phyloP scores from a whole-genome alignment of 2,113 vertebrate species.

The Labeo catla region DNA sequence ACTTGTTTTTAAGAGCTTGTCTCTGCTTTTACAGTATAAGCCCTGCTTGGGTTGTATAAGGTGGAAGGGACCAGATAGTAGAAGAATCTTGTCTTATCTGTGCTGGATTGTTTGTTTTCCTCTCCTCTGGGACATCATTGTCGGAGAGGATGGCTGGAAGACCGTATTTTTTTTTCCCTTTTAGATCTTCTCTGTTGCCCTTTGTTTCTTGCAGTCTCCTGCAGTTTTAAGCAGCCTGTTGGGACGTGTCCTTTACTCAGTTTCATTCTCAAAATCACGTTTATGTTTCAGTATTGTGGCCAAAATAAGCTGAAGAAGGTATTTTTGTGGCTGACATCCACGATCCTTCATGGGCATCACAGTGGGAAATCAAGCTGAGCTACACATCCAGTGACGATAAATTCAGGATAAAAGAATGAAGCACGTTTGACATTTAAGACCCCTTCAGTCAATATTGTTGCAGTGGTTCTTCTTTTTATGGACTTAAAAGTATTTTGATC shows the following conservation, averaged over 20 bases:
- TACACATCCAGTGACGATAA: neutral
- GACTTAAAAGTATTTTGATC: neutral
- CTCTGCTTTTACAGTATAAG: neutral
- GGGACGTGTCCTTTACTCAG: neutral
- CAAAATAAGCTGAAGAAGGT: constrained; percentile 18
- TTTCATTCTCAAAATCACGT: neutral
- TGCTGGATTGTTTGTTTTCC: constrained; percentile 15
- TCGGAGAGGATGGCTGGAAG: constrained; percentile 5
- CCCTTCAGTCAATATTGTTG: neutral
- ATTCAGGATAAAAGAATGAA: neutral
- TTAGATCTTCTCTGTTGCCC: neutral
- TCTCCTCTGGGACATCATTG: neutral
- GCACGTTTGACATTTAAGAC: neutral
- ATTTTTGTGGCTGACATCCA: neutral
- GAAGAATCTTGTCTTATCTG: constrained; percentile 27
- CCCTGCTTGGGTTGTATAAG: neutral
- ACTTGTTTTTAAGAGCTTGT: neutral
- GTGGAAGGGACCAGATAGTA: constrained; percentile 2
- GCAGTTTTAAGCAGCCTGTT: neutral
- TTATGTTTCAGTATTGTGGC: neutral
- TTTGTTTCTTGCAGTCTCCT: neutral
- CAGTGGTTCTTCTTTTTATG: neutral
- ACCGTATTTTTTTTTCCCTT: neutral
- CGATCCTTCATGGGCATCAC: neutral
- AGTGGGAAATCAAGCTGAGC: neutral